Evolutionary conservation across 2,888 invertebrate genomes (phyloP), one percentile per base, ranked within the genome.

Genomic region (Eristalis arbustorum): DNA sequence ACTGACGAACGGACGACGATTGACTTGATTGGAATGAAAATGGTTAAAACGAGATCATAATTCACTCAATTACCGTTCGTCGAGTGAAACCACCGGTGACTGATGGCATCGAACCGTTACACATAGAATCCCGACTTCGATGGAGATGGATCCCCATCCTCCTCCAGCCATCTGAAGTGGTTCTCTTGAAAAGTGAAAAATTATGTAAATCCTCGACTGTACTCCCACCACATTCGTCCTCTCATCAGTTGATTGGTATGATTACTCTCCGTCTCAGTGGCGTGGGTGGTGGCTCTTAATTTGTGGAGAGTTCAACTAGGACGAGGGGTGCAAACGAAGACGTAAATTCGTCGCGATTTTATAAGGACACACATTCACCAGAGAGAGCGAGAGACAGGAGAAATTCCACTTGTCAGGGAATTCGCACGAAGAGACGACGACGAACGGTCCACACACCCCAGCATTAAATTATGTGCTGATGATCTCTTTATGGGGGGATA

Each of bases 11-110:
- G 57, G 37, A 80, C 71, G 72, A 76, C 67, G 80, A 84, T 85
- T 85, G 76, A 85, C 81, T 85, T 81, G 85, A 85, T 85, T 81
- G 77, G 77, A 78, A 69, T 83, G 73, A 77, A 85, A 85, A 85
- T 77, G 85, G 85, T 77, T 81, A 81, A 85, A 85, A 85, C 77
- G 81, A 85, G 85, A 85, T 85, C 85, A 85, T 85, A 85, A 85
- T 85, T 85, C 85, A 85, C 81, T 85, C 85, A 81, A 85, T 85
- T 85, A 85, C 81, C 77, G 81, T 85, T 85, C 68, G 56, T 37
- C 81, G 76, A 73, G 49, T 18, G 49, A 49, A 49, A 81, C 73
- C 77, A 81, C 73, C 77, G 77, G 77, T 77, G 83, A 83, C 68
- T 77, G 73, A 76, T 74, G 81, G 69, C 73, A 64, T 72, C 72